Conservation (phyloP, 2,797 vertebrate genomes). For the Myripristis murdjan region DNA sequence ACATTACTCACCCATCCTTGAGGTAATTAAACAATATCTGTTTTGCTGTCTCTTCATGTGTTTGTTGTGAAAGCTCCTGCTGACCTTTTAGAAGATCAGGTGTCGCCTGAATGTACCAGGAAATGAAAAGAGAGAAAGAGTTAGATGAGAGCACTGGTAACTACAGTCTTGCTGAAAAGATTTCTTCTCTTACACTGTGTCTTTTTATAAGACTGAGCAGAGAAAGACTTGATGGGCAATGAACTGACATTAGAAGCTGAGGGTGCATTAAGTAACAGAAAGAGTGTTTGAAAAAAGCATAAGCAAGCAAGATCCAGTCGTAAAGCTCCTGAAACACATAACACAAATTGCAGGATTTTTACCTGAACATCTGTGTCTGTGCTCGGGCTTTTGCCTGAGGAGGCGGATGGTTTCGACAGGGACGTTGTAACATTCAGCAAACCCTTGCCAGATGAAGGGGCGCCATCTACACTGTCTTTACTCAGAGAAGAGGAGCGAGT, state of each 20-base stretch:
- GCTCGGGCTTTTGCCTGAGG: slow-evolving; percentile 53
- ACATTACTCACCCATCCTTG: slow-evolving; percentile 92
- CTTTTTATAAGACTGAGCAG: neutral
- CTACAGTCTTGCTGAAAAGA: too few relatives aligned
- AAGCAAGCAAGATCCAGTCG: neutral
- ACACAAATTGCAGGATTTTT: slow-evolving; percentile 22
- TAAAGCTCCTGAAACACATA: neutral
- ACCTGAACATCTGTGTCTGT: slow-evolving; percentile 80
- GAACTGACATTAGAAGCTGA: neutral
- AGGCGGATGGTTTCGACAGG: slow-evolving; percentile 58
- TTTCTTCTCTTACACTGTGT: neutral
- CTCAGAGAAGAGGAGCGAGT: slow-evolving; percentile 62
- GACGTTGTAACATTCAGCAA: slow-evolving; percentile 55
- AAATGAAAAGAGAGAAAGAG: slow-evolving; percentile 36
- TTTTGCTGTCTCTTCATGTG: slow-evolving; percentile 97
- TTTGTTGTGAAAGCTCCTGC: slow-evolving; percentile 94
- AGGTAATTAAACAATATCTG: slow-evolving; percentile 98
- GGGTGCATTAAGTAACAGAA: neutral
- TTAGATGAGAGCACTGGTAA: slow-evolving; percentile 18
- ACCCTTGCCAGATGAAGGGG: slow-evolving; percentile 53
- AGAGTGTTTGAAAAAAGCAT: neutral
- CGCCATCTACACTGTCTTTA: slow-evolving; percentile 56
- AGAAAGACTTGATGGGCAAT: neutral
- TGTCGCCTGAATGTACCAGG: slow-evolving; percentile 86
- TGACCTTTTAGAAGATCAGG: slow-evolving; percentile 98